Base-by-base conservation (phyloP, 2,888 invertebrate genomes). In the Strigamia maritima region DNA sequence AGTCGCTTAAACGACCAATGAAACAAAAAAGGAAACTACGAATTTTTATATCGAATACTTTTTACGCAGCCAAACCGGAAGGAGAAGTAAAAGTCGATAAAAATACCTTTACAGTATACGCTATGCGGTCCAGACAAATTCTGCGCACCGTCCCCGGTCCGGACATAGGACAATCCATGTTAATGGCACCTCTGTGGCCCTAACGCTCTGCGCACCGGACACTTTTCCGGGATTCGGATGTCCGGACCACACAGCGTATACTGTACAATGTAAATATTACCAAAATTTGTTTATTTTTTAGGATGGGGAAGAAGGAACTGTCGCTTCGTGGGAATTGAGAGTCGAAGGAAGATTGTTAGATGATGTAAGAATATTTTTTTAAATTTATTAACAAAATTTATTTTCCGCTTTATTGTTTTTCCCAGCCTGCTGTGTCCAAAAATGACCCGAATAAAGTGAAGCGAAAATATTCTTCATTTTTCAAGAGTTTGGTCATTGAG, bases 41-140 rank as follows among this genome's bases (percentile, higher is more conserved):
- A 79, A 99, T 99, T 84, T 99, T 98, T 87, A 98, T 99, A 83
- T 98, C 98, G 0, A 99, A 99, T 86, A 99, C 98, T 0, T 99
- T 98, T 86, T 98, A 96, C 86, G 97, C 98, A 0, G 95, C 96
- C 83, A 92, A 94, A 85, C 84, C 84, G 14, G 88, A 88, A 80
- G 85, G 83, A 31, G 87, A 87, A 81, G 85, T 85, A 76, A 83
- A 82, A 77, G 7, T n/a, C n/a, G n/a, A n/a, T n/a, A n/a, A n/a
- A n/a, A n/a, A n/a, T n/a, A n/a, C n/a, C n/a, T n/a, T n/a, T n/a
- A n/a, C n/a, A n/a, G n/a, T n/a, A n/a, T n/a, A n/a, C n/a, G n/a
- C n/a, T n/a, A n/a, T n/a, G n/a, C n/a, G n/a, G n/a, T n/a, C n/a
- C n/a, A n/a, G n/a, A n/a, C n/a, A n/a, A n/a, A n/a, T n/a, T n/a